Base-by-base conservation (phyloP, 2,888 invertebrate species). In the Zele albiditarsus region DNA sequence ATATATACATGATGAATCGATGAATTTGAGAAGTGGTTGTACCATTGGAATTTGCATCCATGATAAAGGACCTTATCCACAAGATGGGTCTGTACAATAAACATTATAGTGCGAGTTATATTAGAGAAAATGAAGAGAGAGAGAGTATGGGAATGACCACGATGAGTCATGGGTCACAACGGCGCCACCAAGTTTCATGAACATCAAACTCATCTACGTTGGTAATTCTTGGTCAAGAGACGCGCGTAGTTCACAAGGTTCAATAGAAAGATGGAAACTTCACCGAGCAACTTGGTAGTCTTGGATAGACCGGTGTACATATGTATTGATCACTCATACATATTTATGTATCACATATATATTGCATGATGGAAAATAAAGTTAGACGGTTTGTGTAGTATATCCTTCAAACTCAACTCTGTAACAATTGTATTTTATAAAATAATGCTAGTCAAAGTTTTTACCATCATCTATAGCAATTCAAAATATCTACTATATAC, bases 191-290 rank as follows among this genome's bases (percentile, higher is more conserved):
- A 78, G 72, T 74, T 74, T 69, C 76, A 77, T 62, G 77, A 74
- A 79, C 79, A 76, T 79, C 74, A 66, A 75, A 78, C 71, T 73
- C 78, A 80, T 82, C 77, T 81, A 79, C 79, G 76, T 78, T 82
- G 82, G 79, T 82, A 81, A 81, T 82, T 81, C 74, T 71, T 70
- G 57, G 78, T 71, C 77, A 66, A 75, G 71, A 63, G 74, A 65
- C 31, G 42, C 38, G 16, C 63, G 31, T 46, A 27, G 53, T 57
- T 60, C 53, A 53, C 53, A 8, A 53, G 33, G 38, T 63, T 33
- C 20, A 38, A 31, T 71, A 28, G 20, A 28, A 31, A 46, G 33
- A 46, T 42, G 73, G 46, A 71, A 75, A 75, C 67, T 72, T 60
- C 14, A 53, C 23, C 46, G 53, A 8, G 6, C 28, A 63, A 49